phyloP scores from a whole-genome alignment of 2,888 invertebrate genomes.

The Protophormia terraenovae region DNA sequence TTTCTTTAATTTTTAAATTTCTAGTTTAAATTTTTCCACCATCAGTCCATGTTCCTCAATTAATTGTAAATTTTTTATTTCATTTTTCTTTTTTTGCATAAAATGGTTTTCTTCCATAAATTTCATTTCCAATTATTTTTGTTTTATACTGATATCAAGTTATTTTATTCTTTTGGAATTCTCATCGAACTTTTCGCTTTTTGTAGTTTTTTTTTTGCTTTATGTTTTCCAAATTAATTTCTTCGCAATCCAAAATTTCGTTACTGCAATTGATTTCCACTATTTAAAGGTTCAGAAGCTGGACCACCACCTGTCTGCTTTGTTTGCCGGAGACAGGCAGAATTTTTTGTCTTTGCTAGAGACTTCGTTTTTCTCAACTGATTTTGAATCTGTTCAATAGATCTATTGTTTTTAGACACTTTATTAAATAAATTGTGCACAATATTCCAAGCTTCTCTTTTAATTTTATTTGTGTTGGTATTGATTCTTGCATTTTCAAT shows the following conservation, averaged over 20 bases:
- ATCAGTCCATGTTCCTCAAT: not conserved
- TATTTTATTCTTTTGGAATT: constrained; percentile 10
- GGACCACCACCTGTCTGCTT: constrained; percentile 14
- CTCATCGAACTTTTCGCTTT: not conserved
- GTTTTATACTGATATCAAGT: constrained; percentile 10
- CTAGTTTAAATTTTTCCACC: constrained; percentile 8
- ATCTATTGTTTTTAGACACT: too few species aligned
- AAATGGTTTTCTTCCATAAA: constrained; percentile 2
- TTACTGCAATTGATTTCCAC: not conserved
- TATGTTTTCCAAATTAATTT: not conserved
- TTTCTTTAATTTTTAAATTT: not conserved
- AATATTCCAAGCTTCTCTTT: too few species aligned
- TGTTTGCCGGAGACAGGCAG: not conserved
- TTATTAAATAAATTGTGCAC: too few species aligned
- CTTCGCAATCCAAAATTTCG: not conserved
- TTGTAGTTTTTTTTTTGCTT: not conserved
- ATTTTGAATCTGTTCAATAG: too few species aligned
- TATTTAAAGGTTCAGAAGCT: not conserved
- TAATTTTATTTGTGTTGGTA: too few species aligned
- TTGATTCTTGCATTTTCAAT: too few species aligned
- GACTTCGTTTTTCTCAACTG: too few species aligned
- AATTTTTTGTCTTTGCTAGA: not conserved
- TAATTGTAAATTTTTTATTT: not conserved
- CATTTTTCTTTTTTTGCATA: too few species aligned
- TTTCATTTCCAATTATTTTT: constrained; percentile 20